Evolutionary conservation across 2,113 vertebrate genomes (phyloP).

Genomic region (Speoplatyrhinus poulsoni): DNA sequence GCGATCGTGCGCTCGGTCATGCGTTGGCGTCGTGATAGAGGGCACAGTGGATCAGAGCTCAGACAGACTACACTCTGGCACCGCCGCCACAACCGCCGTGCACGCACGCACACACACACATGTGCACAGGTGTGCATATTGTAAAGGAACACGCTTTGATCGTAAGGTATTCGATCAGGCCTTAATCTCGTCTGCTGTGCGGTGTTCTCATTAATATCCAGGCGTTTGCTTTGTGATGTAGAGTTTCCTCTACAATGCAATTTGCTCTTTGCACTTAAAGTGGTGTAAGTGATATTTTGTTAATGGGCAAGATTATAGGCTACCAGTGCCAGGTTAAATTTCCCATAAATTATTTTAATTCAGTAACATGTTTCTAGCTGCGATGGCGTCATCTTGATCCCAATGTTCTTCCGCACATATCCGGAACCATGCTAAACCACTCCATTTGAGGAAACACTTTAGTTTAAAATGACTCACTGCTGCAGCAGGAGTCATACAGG

Average conservation of each 20-base stretch:
- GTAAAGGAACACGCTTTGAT: slow-evolving; percentile 7
- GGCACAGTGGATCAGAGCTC: slow-evolving; percentile 44
- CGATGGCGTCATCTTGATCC: not conserved
- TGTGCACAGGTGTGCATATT: not conserved
- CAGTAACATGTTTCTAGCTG: not conserved
- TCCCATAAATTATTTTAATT: not conserved
- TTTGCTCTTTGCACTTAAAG: not conserved
- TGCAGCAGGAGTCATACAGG: slow-evolving; percentile 25
- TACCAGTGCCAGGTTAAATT: not conserved
- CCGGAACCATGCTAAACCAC: not conserved
- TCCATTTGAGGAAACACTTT: not conserved
- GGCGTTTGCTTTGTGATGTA: not conserved
- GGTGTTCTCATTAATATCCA: not conserved
- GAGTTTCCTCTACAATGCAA: not conserved
- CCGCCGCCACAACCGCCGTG: slow-evolving; percentile 5
- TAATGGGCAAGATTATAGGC: not conserved
- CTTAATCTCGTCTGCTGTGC: not conserved
- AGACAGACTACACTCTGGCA: slow-evolving; percentile 39
- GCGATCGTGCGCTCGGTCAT: slow-evolving; percentile 34
- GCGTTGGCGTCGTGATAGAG: slow-evolving; percentile 43
- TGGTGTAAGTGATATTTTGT: not conserved
- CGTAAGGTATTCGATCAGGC: not conserved
- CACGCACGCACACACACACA: not conserved
- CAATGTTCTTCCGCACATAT: not conserved
- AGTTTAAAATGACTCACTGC: slow-evolving; percentile 13